Evolutionary conservation across 2,113 vertebrate species (phyloP).

Genomic region (Axis porcinus): DNA sequence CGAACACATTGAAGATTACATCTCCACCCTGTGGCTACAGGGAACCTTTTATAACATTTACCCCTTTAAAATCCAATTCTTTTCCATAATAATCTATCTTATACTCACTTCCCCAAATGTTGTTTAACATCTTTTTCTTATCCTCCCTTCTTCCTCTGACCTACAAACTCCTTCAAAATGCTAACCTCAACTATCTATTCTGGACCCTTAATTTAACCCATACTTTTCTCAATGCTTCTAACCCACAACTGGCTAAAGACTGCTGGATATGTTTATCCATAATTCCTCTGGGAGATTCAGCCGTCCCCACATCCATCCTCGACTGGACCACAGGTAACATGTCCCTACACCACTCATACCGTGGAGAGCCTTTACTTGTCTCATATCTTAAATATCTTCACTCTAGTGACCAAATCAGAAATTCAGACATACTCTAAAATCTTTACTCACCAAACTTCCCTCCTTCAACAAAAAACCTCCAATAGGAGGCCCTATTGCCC

Average conservation of each 20-base stretch:
- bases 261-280: not conserved
- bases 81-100: not conserved
- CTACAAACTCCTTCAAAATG: not conserved
- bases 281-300: not conserved
- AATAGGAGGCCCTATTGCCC: not conserved
- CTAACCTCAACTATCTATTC: not conserved
- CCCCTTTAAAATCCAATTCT: not conserved
- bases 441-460: not conserved
- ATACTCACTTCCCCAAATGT: not conserved
- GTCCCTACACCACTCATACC: not conserved
- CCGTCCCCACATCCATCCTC: not conserved
- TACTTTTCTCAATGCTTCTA: not conserved
- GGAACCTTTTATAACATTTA: not conserved
- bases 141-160: not conserved
- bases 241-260: not conserved
- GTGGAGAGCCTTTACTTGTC: not conserved
- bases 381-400: not conserved
- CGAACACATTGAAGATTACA: not conserved
- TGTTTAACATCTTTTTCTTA: not conserved
- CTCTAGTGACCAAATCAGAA: not conserved
- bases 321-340: not conserved
- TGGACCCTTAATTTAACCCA: not conserved
- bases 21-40: not conserved
- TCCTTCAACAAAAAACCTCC: not conserved
- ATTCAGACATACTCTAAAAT: not conserved